Conservation (phyloP, 2,888 invertebrate species). For the Mylabris sibirica region DNA sequence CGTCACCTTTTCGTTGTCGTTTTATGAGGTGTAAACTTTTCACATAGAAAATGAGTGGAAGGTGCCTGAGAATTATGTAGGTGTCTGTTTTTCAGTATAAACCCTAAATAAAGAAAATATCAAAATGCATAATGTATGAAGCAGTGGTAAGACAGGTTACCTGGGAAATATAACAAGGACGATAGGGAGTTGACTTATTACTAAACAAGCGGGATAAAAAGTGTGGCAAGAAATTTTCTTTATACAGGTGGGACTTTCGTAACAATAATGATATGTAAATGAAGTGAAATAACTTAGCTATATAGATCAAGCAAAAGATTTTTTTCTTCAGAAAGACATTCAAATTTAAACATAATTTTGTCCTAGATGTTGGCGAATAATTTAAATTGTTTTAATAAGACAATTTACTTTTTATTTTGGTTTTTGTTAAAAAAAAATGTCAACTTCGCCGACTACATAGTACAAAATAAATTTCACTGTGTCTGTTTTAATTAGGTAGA, state of each 20-base stretch:
- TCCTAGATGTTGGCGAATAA: not conserved
- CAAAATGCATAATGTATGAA: constrained; percentile 61
- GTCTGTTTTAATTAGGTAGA: constrained; percentile 30
- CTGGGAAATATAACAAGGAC: constrained; percentile 52
- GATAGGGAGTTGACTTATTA: constrained; percentile 52
- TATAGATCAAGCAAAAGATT: not conserved
- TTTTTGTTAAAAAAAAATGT: not conserved
- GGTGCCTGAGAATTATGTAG: constrained; percentile 56
- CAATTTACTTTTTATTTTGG: not conserved
- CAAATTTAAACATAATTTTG: not conserved
- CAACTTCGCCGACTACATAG: not conserved
- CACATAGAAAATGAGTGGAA: constrained; percentile 40
- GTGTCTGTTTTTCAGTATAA: constrained; percentile 57
- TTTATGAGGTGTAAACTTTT: constrained; percentile 42
- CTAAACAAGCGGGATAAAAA: constrained; percentile 48
- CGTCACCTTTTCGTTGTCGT: not conserved
- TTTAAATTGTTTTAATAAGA: not conserved
- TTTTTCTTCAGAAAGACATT: not conserved
- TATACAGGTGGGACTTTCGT: constrained; percentile 4
- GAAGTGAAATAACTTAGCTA: not conserved
- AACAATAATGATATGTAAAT: constrained; percentile 8
- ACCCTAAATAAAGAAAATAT: constrained; percentile 61
- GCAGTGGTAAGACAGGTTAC: constrained; percentile 51
- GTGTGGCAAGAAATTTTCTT: constrained; percentile 43
- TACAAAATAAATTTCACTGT: constrained; percentile 1